These are phyloP conservation scores for Mamestra configurata DNA, from an alignment of 1,140 invertebrate species.

Conservation along the genomic window DNA sequence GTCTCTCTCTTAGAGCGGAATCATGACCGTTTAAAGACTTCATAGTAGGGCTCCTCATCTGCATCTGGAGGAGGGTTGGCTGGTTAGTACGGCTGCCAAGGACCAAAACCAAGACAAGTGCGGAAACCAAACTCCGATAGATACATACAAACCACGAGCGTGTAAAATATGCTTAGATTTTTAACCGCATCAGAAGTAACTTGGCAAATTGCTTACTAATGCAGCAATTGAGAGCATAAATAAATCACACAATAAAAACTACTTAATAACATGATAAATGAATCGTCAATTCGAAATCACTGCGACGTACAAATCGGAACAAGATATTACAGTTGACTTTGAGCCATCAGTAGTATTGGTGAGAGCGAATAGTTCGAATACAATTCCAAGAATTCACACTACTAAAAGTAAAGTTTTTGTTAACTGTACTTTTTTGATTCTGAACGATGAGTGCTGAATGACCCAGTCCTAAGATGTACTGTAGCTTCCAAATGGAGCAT, in stretches of 20 bases:
- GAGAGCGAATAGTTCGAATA: slow-evolving; percentile 62
- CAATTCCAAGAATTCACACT: slow-evolving; percentile 60
- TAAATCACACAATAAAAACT: slow-evolving; percentile 7
- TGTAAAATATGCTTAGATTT: not conserved
- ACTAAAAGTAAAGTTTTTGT: slow-evolving; percentile 59
- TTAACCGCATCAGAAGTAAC: slow-evolving; percentile 6
- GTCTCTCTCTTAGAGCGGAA: no score
- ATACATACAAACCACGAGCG: no score
- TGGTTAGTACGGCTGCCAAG: no score
- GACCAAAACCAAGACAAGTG: no score
- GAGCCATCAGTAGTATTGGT: slow-evolving; percentile 65
- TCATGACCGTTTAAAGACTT: no score
- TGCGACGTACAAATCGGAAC: slow-evolving; percentile 66
- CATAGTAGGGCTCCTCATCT: no score
- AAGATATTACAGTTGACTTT: slow-evolving; percentile 78
- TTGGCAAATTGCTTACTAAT: slow-evolving; percentile 30
- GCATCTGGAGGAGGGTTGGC: no score
- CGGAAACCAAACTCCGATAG: no score
- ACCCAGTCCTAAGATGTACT: slow-evolving; percentile 37
- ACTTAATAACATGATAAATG: slow-evolving; percentile 70
- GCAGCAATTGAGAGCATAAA: not conserved
- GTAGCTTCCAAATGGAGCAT: slow-evolving; percentile 42
- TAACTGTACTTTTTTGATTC: slow-evolving; percentile 53
- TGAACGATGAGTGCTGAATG: slow-evolving; percentile 52
- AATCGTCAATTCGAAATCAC: slow-evolving; percentile 63